Evolutionary conservation across 1,140 invertebrate genomes (phyloP), one percentile per base, ranked within the genome.

Genomic region (Aphis craccivora): DNA sequence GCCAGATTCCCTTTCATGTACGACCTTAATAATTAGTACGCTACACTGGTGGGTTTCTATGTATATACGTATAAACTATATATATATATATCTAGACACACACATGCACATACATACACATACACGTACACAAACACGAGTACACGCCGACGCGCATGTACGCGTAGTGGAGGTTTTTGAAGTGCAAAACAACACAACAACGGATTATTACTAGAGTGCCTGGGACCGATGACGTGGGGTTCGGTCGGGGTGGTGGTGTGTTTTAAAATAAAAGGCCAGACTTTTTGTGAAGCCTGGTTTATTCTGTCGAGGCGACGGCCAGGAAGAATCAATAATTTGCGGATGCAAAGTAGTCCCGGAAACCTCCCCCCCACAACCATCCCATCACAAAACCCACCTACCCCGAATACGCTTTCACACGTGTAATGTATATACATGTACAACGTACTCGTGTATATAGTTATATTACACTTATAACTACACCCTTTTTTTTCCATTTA

Each of bases 251-350:
- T 35, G 76, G 76, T n/a, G 45, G 48, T 84, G 76, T 92, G n/a
- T 81, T 92, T 92, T 92, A 92, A 92, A 92, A 92, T 84, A 92
- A 92, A 92, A 92, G 48, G 48, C 45, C 76, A 83, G 91, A 51
- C 76, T 92, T 90, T 92, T 92, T 84, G 67, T 48, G 43, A 37
- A 37, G 81, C 76, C 48, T 22, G 81, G 91, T 84, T 93, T 83
- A 53, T 86, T 93, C 48, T 86, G 81, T 35, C 81, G 91, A 86
- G 91, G 91, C 91, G 91, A 92, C 91, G 91, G 91, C 91, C 91
- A 55, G 91, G 91, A 93, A 93, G 91, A 93, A 93, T 93, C 91
- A 93, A 93, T 93, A 93, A 93, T 93, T 93, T 84, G 91, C 81
- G 91, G 91, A 93, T 92, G 91, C 91, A 92, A 93, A 93, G 81